Percentiles rank a stretch among this genome's conserved stretches.
These are phyloP conservation scores for Silurus aristotelis DNA, from an alignment of 2,797 vertebrate species.

Conservation along the genomic window DNA sequence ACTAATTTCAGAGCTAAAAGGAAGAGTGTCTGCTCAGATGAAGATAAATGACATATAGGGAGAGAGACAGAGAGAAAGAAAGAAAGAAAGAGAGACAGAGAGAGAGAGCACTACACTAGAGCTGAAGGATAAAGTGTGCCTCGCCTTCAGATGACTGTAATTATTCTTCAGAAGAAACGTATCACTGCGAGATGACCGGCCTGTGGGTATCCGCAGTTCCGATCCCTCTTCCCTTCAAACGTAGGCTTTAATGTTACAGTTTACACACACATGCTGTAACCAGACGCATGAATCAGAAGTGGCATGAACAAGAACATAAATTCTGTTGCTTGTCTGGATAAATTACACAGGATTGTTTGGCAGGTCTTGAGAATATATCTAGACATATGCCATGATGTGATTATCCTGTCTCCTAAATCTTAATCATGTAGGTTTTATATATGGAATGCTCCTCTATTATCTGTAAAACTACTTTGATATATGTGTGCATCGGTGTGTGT, in stretches of 20 bases:
- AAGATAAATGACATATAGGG: conserved; percentile 54
- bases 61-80: conserved; percentile 2
- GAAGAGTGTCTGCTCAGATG: conserved; percentile 43
- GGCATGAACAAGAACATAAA: conserved; percentile 36
- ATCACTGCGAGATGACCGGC: conserved; percentile 30
- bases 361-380: conserved; percentile 18
- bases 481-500: neutral
- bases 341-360: conserved; percentile 27
- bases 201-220: conserved; percentile 28
- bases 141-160: conserved; percentile 53
- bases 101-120: conserved; percentile 6
- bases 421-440: conserved; percentile 14
- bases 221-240: conserved; percentile 29
- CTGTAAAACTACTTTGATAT: neutral
- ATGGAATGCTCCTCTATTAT: neutral
- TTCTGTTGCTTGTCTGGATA: conserved; percentile 40
- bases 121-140: conserved; percentile 16
- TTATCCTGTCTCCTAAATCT: conserved; percentile 26
- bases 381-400: conserved; percentile 25
- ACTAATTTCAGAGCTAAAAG: conserved; percentile 52
- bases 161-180: conserved; percentile 48
- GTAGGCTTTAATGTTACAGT: conserved; percentile 37
- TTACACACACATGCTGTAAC: conserved; percentile 31
- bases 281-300: conserved; percentile 21
- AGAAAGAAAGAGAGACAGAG: neutral